Conservation (phyloP, 1,140 invertebrate genomes). For the Colletes latitarsis region DNA sequence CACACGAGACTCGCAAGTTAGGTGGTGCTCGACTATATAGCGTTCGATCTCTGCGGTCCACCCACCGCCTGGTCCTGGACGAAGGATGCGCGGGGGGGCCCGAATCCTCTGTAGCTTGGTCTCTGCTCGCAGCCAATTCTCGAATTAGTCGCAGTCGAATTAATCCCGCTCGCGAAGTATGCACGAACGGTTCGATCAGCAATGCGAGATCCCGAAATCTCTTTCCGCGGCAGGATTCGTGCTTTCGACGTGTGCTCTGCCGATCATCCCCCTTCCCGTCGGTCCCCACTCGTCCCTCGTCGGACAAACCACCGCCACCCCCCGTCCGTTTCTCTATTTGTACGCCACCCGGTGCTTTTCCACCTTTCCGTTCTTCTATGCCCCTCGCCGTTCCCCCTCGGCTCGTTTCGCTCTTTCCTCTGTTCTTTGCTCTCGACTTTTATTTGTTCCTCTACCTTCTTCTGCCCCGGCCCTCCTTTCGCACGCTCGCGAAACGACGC, state of each 20-base stretch:
- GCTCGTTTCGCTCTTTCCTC: background rate
- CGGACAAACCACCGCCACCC: background rate
- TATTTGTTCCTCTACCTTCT: conserved; percentile 7
- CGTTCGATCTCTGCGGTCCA: conserved; percentile 6
- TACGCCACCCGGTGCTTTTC: conserved; percentile 30
- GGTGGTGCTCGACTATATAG: background rate
- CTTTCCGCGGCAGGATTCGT: conserved; percentile 60
- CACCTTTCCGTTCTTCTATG: background rate
- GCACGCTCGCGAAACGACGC: background rate
- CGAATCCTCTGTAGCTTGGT: conserved; percentile 4
- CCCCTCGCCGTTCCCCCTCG: conserved; percentile 4
- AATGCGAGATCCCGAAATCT: conserved; percentile 67
- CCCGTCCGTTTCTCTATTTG: conserved; percentile 15
- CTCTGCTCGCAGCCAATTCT: conserved; percentile 56
- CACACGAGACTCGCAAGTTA: conserved; percentile 15
- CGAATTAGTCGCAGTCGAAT: conserved; percentile 66
- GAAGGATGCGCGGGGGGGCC: background rate
- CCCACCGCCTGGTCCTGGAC: background rate
- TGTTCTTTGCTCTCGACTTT: conserved; percentile 34
- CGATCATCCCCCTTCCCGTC: background rate
- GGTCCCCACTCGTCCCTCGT: no score
- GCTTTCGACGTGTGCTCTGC: conserved; percentile 61
- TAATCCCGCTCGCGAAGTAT: conserved; percentile 64
- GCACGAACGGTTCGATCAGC: conserved; percentile 70
- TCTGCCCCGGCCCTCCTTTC: conserved; percentile 8